Conservation (phyloP, 2,113 vertebrate species). For the Mola mola region DNA sequence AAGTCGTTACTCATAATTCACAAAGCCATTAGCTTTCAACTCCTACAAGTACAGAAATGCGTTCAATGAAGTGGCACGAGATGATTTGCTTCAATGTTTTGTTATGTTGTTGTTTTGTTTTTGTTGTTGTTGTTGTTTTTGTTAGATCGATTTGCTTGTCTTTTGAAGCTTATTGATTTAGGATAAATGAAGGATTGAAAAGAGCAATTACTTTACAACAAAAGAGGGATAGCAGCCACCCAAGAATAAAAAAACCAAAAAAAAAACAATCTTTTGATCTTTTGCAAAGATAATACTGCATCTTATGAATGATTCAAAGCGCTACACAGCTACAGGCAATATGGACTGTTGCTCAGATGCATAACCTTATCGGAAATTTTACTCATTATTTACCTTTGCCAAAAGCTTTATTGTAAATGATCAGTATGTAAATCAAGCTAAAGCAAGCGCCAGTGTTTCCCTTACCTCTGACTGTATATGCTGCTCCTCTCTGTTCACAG, state of each 20-base stretch:
- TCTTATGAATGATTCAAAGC: neutral
- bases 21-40: slow-evolving; percentile 67
- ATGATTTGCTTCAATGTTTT: slow-evolving; percentile 38
- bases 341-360: too few species aligned
- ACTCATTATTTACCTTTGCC: neutral
- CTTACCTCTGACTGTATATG: slow-evolving; percentile 72
- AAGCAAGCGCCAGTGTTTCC: slow-evolving; percentile 5
- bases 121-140: slow-evolving; percentile 27
- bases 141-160: slow-evolving; percentile 34
- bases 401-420: neutral
- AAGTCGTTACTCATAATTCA: slow-evolving; percentile 71
- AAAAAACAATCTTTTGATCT: neutral
- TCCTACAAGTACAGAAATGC: slow-evolving; percentile 53
- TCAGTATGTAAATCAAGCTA: slow-evolving; percentile 5
- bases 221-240: slow-evolving; percentile 24
- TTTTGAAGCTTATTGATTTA: slow-evolving; percentile 46
- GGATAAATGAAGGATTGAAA: slow-evolving; percentile 30
- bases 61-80: slow-evolving; percentile 49
- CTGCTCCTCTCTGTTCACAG: slow-evolving; percentile 61
- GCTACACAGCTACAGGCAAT: neutral
- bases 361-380: too few species aligned
- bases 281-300: neutral
- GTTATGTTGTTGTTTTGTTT: slow-evolving; percentile 19
- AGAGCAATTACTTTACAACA: slow-evolving; percentile 40
- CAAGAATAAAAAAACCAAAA: neutral